Percentiles rank a stretch among this genome's conserved stretches.
phyloP scores from a whole-genome alignment of 1,140 invertebrate genomes.

The Drosophila paulistorum region DNA sequence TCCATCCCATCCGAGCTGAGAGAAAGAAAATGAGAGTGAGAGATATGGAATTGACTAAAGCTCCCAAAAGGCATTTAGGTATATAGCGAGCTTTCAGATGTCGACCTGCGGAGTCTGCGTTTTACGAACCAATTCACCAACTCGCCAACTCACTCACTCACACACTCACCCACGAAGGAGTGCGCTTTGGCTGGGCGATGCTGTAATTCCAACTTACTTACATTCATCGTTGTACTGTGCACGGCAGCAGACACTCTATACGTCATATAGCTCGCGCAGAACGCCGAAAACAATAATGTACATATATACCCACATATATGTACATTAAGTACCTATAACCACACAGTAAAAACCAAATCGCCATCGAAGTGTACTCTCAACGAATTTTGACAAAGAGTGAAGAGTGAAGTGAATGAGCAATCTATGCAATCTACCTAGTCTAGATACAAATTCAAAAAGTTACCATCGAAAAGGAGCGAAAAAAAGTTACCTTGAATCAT shows the following conservation, averaged over 20 bases:
- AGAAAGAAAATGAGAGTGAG: not conserved
- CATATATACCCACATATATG: not conserved
- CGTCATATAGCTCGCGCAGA: conserved; percentile 22
- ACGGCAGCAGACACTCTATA: conserved; percentile 40
- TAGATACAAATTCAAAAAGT: not conserved
- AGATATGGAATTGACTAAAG: not conserved
- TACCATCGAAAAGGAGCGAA: not conserved
- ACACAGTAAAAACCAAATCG: not conserved
- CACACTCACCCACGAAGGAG: too few relatives aligned
- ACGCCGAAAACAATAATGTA: not conserved
- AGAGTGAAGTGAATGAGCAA: not conserved
- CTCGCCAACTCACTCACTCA: too few relatives aligned
- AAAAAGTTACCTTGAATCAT: not conserved
- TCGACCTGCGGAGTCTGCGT: conserved; percentile 10
- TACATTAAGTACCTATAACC: conserved; percentile 2
- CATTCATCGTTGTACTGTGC: conserved; percentile 49
- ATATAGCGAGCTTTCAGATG: conserved; percentile 5
- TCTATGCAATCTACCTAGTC: too few relatives aligned
- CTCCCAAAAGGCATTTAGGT: not conserved
- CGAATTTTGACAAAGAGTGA: not conserved
- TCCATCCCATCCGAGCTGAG: not conserved
- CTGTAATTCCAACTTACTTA: conserved; percentile 43
- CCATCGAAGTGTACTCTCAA: not conserved
- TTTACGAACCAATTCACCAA: not conserved
- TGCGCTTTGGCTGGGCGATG: conserved; percentile 26